Percentiles rank a stretch among this genome's conserved stretches.
phyloP scores from a whole-genome alignment of 2,113 vertebrate genomes.

The Etheostoma spectabile region DNA sequence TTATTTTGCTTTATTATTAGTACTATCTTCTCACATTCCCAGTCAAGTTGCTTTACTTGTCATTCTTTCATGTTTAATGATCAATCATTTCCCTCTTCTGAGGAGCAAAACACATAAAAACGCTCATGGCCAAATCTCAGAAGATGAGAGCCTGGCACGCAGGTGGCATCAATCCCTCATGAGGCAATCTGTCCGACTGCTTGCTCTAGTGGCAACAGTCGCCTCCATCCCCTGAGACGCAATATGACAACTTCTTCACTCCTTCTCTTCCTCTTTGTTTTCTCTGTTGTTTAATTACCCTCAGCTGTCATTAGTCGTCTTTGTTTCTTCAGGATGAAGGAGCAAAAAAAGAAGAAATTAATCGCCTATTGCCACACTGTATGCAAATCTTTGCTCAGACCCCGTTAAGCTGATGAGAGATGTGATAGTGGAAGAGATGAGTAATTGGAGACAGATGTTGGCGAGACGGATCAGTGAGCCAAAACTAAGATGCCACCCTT shows the following conservation, averaged over 20 bases:
- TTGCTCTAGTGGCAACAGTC: constrained; percentile 62
- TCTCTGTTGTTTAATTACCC: constrained; percentile 83
- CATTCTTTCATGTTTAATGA: constrained; percentile 11
- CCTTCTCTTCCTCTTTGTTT: constrained; percentile 72
- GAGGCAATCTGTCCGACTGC: constrained; percentile 63
- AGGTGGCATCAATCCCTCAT: constrained; percentile 70
- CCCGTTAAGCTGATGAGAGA: constrained; percentile 80
- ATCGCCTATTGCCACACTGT: constrained; percentile 81
- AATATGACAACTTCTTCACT: constrained; percentile 79
- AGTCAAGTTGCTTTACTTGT: constrained; percentile 14
- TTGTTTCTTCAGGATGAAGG: constrained; percentile 74
- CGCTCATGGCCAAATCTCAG: constrained; percentile 28
- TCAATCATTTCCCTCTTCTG: constrained; percentile 19
- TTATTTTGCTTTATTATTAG: background rate
- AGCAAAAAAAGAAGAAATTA: constrained; percentile 67
- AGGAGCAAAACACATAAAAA: constrained; percentile 33
- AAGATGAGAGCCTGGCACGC: constrained; percentile 53
- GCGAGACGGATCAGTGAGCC: constrained; percentile 82
- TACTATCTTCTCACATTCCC: background rate
- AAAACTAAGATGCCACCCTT: constrained; percentile 83
- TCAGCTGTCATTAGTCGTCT: constrained; percentile 81
- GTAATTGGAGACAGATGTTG: constrained; percentile 87
- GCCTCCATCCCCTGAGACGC: constrained; percentile 55
- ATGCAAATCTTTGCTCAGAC: constrained; percentile 84
- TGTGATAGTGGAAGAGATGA: constrained; percentile 76